Evolutionary conservation across 2,113 vertebrate species (phyloP).

Genomic region (Numenius arquata): DNA sequence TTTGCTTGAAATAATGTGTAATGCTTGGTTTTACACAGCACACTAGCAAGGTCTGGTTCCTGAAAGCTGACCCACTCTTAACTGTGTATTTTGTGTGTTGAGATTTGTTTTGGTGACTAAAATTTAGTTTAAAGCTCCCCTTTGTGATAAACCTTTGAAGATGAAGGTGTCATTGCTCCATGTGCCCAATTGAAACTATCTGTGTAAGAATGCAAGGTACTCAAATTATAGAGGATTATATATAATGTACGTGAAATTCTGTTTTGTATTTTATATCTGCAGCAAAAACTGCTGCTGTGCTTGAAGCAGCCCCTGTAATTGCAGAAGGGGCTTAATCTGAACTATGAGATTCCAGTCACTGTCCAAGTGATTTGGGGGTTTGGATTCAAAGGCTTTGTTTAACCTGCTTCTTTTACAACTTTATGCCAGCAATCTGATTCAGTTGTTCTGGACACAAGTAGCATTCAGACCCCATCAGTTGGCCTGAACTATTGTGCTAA

Average conservation of each 20-base stretch:
- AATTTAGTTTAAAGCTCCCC: background rate
- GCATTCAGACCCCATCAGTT: background rate
- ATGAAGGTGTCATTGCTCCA: background rate
- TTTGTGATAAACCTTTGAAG: background rate
- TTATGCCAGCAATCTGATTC: background rate
- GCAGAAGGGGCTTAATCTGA: background rate
- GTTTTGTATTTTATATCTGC: background rate
- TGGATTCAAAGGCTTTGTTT: background rate
- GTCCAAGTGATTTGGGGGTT: background rate
- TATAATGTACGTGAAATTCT: background rate
- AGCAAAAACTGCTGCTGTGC: background rate
- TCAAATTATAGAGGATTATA: background rate
- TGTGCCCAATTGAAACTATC: background rate
- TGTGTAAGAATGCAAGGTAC: background rate
- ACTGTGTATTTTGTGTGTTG: slow-evolving; percentile 3
- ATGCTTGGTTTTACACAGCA: slow-evolving; percentile 8
- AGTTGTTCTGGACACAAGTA: background rate
- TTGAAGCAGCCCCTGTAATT: background rate
- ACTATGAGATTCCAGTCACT: background rate
- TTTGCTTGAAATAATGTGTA: slow-evolving; percentile 41
- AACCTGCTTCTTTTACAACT: background rate
- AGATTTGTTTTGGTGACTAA: slow-evolving; percentile 27
- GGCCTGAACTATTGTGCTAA: background rate
- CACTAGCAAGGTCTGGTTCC: background rate
- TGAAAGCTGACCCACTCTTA: slow-evolving; percentile 28